Evolutionary conservation across 53 echinoderm and acorn worm genomes (phyloP).

Genomic region (Zoroaster sp.): DNA sequence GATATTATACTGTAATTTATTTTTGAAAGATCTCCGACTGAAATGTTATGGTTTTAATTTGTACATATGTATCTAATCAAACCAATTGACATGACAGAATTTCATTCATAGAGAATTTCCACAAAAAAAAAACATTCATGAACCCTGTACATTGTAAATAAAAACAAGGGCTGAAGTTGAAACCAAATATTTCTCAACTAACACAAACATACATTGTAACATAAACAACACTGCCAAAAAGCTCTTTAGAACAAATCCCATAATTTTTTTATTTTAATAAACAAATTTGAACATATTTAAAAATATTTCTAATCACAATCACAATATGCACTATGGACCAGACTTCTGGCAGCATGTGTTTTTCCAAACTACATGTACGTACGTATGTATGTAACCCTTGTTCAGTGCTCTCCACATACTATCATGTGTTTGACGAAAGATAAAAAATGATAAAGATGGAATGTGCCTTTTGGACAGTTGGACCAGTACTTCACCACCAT

Average conservation of each 20-base stretch:
- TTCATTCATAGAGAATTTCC: too few species aligned
- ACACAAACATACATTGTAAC: neutral
- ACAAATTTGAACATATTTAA: neutral
- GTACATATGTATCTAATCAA: neutral
- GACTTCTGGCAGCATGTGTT: neutral
- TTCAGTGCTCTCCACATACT: neutral
- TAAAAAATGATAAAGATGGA: constrained; percentile 37
- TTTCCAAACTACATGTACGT: neutral
- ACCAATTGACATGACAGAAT: too few species aligned
- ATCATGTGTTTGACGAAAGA: constrained; percentile 45
- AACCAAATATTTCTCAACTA: neutral
- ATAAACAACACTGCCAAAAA: neutral
- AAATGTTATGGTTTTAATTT: neutral
- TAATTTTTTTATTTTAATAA: neutral
- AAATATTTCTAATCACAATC: neutral
- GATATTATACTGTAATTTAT: too few species aligned
- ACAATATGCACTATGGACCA: constrained; percentile 45
- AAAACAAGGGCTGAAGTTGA: neutral
- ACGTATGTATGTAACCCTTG: neutral
- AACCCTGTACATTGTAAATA: neutral
- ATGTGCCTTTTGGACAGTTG: constrained; percentile 3
- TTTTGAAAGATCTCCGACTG: too few species aligned
- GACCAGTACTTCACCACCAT: neutral
- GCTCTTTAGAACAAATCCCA: neutral
- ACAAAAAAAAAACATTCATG: too few species aligned